These are phyloP conservation scores for Atherix ibis DNA, from an alignment of 2,888 invertebrate genomes.

Conservation along the genomic window DNA sequence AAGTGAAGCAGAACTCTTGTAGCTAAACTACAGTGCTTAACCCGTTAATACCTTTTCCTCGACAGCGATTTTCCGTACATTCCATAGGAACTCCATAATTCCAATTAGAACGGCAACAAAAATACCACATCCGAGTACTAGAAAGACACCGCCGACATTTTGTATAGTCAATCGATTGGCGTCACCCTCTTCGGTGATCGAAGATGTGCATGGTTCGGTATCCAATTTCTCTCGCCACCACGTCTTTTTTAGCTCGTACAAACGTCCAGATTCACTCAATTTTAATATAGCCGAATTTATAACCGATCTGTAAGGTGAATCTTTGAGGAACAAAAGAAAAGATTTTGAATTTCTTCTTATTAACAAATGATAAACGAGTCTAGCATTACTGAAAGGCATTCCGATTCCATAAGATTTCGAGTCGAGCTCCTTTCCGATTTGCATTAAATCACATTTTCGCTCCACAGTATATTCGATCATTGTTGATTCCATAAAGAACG, in stretches of 20 bases:
- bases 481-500: slow-evolving; percentile 93
- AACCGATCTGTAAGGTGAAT: slow-evolving; percentile 59
- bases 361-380: neutral
- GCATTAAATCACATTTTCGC: slow-evolving; percentile 67
- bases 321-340: slow-evolving; percentile 29
- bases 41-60: slow-evolving; percentile 47
- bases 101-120: slow-evolving; percentile 56
- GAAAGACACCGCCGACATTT: slow-evolving; percentile 85
- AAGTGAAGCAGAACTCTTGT: slow-evolving; percentile 13
- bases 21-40: neutral
- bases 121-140: slow-evolving; percentile 65
- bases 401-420: slow-evolving; percentile 91
- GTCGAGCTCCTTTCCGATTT: slow-evolving; percentile 69
- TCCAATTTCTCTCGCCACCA: slow-evolving; percentile 76
- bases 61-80: slow-evolving; percentile 60
- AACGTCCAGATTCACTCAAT: slow-evolving; percentile 74
- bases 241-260: slow-evolving; percentile 66
- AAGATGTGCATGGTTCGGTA: slow-evolving; percentile 22
- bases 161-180: slow-evolving; percentile 28
- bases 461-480: slow-evolving; percentile 84
- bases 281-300: slow-evolving; percentile 79
- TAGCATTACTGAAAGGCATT: slow-evolving; percentile 77
- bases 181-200: slow-evolving; percentile 17
- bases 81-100: slow-evolving; percentile 70
- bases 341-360: neutral